Evolutionary conservation across 2,888 invertebrate species (phyloP).

Genomic region (Cryptus armator): DNA sequence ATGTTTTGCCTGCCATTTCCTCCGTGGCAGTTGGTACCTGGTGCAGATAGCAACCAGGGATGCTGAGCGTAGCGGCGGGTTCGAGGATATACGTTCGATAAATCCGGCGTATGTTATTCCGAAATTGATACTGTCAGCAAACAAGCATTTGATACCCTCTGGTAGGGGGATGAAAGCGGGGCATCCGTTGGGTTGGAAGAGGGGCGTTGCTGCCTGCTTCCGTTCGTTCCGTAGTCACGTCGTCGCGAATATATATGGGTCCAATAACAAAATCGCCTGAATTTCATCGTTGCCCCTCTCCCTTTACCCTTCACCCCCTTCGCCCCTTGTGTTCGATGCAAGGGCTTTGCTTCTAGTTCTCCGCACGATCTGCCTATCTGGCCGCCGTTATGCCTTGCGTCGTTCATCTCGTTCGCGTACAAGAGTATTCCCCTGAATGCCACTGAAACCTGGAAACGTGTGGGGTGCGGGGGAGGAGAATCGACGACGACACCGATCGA

Average conservation of each 20-base stretch:
- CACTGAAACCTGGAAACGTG: neutral
- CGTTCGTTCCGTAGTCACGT: conserved; percentile 70
- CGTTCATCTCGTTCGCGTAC: conserved; percentile 48
- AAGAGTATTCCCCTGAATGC: conserved; percentile 2
- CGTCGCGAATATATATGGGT: conserved; percentile 69
- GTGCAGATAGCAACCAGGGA: conserved; percentile 36
- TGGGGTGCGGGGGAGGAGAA: neutral
- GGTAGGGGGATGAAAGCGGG: conserved; percentile 62
- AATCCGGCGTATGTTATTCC: conserved; percentile 77
- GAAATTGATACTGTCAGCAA: conserved; percentile 82
- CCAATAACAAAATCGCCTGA: conserved; percentile 74
- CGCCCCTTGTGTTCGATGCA: conserved; percentile 6
- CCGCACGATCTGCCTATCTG: neutral
- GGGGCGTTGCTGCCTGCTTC: conserved; percentile 43
- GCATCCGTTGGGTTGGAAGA: conserved; percentile 42
- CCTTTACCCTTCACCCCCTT: conserved; percentile 27
- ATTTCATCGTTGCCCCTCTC: conserved; percentile 69
- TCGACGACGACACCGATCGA: conserved; percentile 29
- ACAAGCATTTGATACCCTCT: conserved; percentile 76
- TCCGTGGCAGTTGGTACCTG: neutral
- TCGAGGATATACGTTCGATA: conserved; percentile 76
- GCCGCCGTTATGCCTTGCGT: conserved; percentile 31
- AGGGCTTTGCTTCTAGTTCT: neutral
- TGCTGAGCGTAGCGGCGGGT: conserved; percentile 63
- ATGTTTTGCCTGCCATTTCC: conserved; percentile 1